phyloP scores from a whole-genome alignment of 2,888 invertebrate species.

The Chloroclystis v-ata region DNA sequence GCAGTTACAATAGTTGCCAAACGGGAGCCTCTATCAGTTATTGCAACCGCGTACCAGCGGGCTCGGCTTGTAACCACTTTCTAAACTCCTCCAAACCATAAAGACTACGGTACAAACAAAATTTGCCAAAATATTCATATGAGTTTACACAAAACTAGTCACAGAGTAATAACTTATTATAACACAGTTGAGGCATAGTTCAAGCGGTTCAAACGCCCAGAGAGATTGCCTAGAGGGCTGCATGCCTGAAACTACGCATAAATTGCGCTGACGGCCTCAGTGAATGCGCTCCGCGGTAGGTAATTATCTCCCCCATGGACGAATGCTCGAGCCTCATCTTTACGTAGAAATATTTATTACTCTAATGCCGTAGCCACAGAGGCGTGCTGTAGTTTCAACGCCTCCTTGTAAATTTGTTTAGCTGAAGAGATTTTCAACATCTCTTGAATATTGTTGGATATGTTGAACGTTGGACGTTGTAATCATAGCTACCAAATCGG shows the following conservation, averaged over 20 bases:
- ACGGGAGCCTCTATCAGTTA: constrained; percentile 20
- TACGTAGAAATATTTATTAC: constrained; percentile 19
- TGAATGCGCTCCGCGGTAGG: constrained; percentile 15
- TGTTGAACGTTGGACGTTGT: neutral
- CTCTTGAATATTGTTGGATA: constrained; percentile 5
- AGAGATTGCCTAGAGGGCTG: constrained; percentile 3
- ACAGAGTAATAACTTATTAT: constrained; percentile 14
- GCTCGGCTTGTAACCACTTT: neutral
- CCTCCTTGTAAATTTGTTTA: constrained; percentile 8
- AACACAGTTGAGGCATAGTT: constrained; percentile 8
- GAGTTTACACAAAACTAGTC: neutral
- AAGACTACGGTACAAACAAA: constrained; percentile 11
- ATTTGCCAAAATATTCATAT: neutral
- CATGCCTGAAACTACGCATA: constrained; percentile 11
- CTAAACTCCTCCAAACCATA: neutral
- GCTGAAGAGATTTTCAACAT: constrained; percentile 6
- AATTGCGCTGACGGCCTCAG: constrained; percentile 7
- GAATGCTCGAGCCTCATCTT: constrained; percentile 18
- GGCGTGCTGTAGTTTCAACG: constrained; percentile 8
- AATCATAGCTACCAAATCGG: neutral
- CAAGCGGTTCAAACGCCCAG: constrained; percentile 7
- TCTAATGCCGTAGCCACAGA: constrained; percentile 19
- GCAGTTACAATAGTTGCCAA: constrained; percentile 22
- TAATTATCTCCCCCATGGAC: constrained; percentile 17
- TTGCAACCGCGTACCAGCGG: neutral